Evolutionary conservation across 2,888 invertebrate genomes (phyloP).

Genomic region (Thymelicus lineola): DNA sequence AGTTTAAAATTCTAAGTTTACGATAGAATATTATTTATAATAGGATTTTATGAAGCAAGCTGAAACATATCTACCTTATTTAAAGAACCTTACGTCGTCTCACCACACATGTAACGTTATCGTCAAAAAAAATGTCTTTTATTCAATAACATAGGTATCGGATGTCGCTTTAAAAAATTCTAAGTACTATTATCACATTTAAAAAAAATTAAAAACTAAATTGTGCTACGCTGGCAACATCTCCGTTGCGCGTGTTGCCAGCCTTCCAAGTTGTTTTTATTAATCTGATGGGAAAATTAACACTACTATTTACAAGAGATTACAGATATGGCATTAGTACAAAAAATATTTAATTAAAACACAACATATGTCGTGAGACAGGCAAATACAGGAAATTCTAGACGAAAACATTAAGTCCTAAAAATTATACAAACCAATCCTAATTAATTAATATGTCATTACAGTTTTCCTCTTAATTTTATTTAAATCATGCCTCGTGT

Average conservation of each 20-base stretch:
- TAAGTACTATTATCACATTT: conserved; percentile 83
- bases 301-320: conserved; percentile 66
- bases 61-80: conserved; percentile 64
- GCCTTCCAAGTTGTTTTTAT: conserved; percentile 52
- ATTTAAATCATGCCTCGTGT: conserved; percentile 41
- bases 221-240: conserved; percentile 72
- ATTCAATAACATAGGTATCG: conserved; percentile 56
- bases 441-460: background rate
- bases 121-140: conserved; percentile 67
- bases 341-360: conserved; percentile 52
- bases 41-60: conserved; percentile 50
- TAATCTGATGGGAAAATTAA: conserved; percentile 82
- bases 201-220: conserved; percentile 71
- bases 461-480: conserved; percentile 15
- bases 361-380: conserved; percentile 85
- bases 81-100: conserved; percentile 79
- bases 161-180: conserved; percentile 52
- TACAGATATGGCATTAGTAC: conserved; percentile 50
- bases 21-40: conserved; percentile 28
- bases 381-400: conserved; percentile 53
- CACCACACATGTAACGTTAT: conserved; percentile 84
- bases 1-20: conserved; percentile 24
- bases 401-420: conserved; percentile 7
- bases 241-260: conserved; percentile 53
- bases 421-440: conserved; percentile 23